Conservation (phyloP, 2,888 invertebrate species). For the Helleia helle region DNA sequence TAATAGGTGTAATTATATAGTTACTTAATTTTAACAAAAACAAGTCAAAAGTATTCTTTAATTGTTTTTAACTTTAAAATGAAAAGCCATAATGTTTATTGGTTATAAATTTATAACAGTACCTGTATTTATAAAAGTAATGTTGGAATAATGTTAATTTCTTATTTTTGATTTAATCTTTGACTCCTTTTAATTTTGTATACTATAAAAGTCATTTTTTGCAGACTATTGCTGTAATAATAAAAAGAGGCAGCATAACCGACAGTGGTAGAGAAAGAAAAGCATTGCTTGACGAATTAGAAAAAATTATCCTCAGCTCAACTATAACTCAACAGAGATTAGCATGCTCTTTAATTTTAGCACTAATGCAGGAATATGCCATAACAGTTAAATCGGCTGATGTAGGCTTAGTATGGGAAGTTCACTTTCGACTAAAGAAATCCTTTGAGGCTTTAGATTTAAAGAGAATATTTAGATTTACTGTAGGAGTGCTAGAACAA, state of each 20-base stretch:
- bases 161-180: too few relatives aligned
- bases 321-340: conserved; percentile 84
- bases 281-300: conserved; percentile 81
- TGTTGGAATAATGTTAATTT: too few relatives aligned
- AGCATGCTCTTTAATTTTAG: conserved; percentile 87
- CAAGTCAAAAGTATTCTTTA: too few relatives aligned
- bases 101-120: too few relatives aligned
- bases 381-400: conserved; percentile 89
- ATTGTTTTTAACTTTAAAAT: too few relatives aligned
- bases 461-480: conserved; percentile 81
- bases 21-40: too few relatives aligned
- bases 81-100: too few relatives aligned
- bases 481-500: conserved; percentile 58
- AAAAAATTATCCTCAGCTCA: conserved; percentile 86
- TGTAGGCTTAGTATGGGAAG: conserved; percentile 91
- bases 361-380: conserved; percentile 91
- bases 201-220: too few relatives aligned
- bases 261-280: conserved; percentile 80
- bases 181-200: too few relatives aligned
- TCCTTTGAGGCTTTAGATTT: conserved; percentile 88
- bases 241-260: conserved; percentile 87
- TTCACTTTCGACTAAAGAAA: conserved; percentile 87
- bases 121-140: too few relatives aligned
- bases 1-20: too few relatives aligned
- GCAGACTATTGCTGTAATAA: conserved; percentile 88